Base-by-base conservation (phyloP, 1,140 invertebrate species). In the Dendroctonus ponderosae region DNA sequence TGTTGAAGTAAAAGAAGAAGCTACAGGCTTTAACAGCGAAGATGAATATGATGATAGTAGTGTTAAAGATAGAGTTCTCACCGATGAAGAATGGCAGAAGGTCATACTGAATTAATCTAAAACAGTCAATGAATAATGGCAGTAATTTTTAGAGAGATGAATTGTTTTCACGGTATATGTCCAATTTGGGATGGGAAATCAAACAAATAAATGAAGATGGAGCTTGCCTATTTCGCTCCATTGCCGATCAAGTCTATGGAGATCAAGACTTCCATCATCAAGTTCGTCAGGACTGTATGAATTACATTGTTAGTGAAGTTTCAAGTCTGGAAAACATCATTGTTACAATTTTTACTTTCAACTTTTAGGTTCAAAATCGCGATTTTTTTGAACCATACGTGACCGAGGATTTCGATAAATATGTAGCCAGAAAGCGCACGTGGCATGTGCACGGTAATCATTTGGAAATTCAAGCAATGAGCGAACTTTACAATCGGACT, bases 331-430 rank as follows among this genome's bases (percentile, higher is more conserved):
- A 46, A 46, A 46, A 46, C 4, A 46, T 2, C 8, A 11, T 11
- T 46, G 43, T 46, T 9, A 12, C 8, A 11, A 46, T 11, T 46
- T 46, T 48, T 7, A n/a, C 14, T 48, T 79, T 79, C 54, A 48
- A n/a, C 14, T 48, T 79, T 79, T 56, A 89, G 87, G 83, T 85
- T 38, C 89, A 91, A 75, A 97, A 97, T 80, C 83, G 85, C 50
- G 94, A 96, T 78, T 94, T 94, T 74, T 97, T 93, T 80, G 91
- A 89, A n/a, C 91, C 93, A 72, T 97, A 94, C 82, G 88, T 97
- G 12, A 96, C 94, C 3, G 94, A 97, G 80, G 92, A 96, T 80
- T 94, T 97, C 78, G 87, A 86, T 54, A 89, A 86, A 15, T 97
- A 97, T 75, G 85, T 97, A 11, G 86, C 86, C 75, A 83, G 94